A percentile compares a stretch with the other conserved stretches of the same genome.
Evolutionary conservation across 2,113 vertebrate genomes (phyloP).

Genomic region (Myrmecophaga tridactyla): DNA sequence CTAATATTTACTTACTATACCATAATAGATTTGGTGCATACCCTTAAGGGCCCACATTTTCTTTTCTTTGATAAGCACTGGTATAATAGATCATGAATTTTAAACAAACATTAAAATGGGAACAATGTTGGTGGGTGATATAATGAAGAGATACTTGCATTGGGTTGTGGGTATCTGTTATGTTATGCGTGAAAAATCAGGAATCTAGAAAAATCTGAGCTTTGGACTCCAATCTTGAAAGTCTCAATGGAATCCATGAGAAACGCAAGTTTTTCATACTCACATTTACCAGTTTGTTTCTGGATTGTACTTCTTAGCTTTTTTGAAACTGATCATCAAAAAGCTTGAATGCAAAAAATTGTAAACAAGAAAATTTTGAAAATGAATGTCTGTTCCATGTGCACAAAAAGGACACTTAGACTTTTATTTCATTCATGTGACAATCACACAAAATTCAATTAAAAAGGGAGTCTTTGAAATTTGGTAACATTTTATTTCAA

Average conservation of each 20-base stretch:
- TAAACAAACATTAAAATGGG: not conserved
- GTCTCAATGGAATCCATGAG: not conserved
- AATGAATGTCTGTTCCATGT: not conserved
- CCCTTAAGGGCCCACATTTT: not conserved
- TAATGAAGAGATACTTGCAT: not conserved
- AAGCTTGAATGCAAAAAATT: not conserved
- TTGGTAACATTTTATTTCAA: slow-evolving; percentile 50
- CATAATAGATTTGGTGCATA: not conserved
- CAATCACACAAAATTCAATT: slow-evolving; percentile 55
- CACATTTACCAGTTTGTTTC: not conserved
- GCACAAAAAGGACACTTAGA: not conserved
- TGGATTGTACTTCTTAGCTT: not conserved
- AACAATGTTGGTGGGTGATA: not conserved
- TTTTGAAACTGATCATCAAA: not conserved
- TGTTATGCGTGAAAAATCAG: not conserved
- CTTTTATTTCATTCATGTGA: slow-evolving; percentile 25
- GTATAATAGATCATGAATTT: not conserved
- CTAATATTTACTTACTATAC: not conserved
- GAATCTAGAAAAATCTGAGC: not conserved
- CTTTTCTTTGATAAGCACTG: not conserved
- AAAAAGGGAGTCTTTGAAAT: slow-evolving; percentile 33
- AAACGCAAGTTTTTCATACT: not conserved
- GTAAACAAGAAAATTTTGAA: slow-evolving; percentile 28
- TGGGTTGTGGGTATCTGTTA: not conserved
- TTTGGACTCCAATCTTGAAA: not conserved